Base-by-base conservation (phyloP, 2,113 vertebrate species). In the Cichladusa arquata region DNA sequence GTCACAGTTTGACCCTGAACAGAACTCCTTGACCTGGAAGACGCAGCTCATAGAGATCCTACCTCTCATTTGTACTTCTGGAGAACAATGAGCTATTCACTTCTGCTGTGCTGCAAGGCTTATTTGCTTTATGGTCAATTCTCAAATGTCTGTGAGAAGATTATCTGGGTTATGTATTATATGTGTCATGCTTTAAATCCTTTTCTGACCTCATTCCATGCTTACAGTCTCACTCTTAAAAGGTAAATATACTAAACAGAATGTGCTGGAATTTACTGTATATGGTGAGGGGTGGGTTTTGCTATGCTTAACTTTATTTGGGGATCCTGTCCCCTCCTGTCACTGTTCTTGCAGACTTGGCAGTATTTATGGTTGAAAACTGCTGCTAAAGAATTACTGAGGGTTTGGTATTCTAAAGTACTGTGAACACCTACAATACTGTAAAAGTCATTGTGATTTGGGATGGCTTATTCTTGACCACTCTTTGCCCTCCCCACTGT, bases 81-180 rank as follows among this genome's bases (percentile, higher is more conserved):
- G 33, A 84, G 71, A 86, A 54, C 54, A 88, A 28, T 1, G 1
- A 89, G 17, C 15, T 74, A 26, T 29, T 96, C 44, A 28, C n/a
- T 79, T 71, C 28, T 44, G 29, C 38, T 38, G 9, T 25, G 47
- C 51, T 86, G 25, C 58, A 62, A 92, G 38, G 26, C 44, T 81
- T 93, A 90, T 47, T 69, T 11, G 1, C 31, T 69, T 86, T 31
- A n/a, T 77, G 45, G 74, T 90, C 70, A 82, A 28, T 69, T 85
- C 73, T 72, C 70, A 82, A 88, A 94, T 53, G 36, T 48, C 62
- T 82, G 36, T 69, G 74, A 85, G 90, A 88, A 96, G 92, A 91
- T 90, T 90, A 72, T 87, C 48, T 65, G 31, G 61, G 79, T 94
- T 93, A 88, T 61, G 74, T 57, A 80, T 85, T 94, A 67, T 23